Evolutionary conservation across 1,140 invertebrate genomes (phyloP).

Genomic region (Drepana arcuata): DNA sequence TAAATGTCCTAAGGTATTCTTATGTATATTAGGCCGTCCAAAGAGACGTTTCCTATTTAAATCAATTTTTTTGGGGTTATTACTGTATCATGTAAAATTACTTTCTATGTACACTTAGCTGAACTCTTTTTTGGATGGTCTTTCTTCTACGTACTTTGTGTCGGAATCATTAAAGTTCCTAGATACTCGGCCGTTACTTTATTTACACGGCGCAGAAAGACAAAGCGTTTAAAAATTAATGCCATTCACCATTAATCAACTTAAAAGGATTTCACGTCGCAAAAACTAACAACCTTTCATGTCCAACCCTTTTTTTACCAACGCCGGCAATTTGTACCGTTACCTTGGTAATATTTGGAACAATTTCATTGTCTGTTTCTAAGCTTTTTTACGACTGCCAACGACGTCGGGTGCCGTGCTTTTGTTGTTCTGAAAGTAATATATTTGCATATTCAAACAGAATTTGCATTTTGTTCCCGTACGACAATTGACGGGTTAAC

Average conservation of each 20-base stretch:
- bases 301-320: slow-evolving; percentile 53
- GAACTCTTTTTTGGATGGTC: too few species aligned
- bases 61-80: too few species aligned
- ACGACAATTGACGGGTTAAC: slow-evolving; percentile 27
- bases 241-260: slow-evolving; percentile 58
- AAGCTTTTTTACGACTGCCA: slow-evolving; percentile 49
- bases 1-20: too few species aligned
- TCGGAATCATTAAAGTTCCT: slow-evolving; percentile 24
- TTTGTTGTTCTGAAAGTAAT: slow-evolving; percentile 31
- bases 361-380: slow-evolving; percentile 37
- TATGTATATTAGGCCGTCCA: too few species aligned
- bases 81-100: too few species aligned
- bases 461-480: slow-evolving; percentile 45
- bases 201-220: slow-evolving; percentile 30
- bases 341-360: slow-evolving; percentile 43
- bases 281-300: slow-evolving; percentile 37
- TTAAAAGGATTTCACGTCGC: slow-evolving; percentile 48
- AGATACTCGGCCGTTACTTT: slow-evolving; percentile 29
- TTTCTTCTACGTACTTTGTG: too few species aligned
- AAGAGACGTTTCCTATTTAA: too few species aligned
- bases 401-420: slow-evolving; percentile 24
- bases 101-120: too few species aligned
- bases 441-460: slow-evolving; percentile 57
- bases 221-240: slow-evolving; percentile 39
- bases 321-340: slow-evolving; percentile 27